Evolutionary conservation across 2,888 invertebrate genomes (phyloP), one percentile per base, ranked within the genome.

Genomic region (Cosmia pyralina): DNA sequence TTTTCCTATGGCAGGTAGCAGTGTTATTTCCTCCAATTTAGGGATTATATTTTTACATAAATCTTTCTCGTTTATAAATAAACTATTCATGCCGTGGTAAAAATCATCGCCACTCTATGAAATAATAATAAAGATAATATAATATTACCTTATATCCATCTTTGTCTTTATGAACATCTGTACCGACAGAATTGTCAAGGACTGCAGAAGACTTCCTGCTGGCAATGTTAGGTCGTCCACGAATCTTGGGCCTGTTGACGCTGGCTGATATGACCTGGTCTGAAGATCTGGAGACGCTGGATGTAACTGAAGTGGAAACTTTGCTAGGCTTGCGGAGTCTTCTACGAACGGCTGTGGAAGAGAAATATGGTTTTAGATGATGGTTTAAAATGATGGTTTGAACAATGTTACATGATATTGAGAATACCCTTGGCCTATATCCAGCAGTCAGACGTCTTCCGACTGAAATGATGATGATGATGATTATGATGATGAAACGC

Each of bases 291-390:
- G 90, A 97, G 94, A 92, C 98, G 96, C 93, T 98, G 97, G 92
- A 97, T 96, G 97, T 94, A 8, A 96, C 95, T 80, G 97, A 96
- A 50, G 97, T 96, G 73, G 96, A 94, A 13, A 96, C 95, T 88
- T 97, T 97, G 65, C 96, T 95, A 19, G 98, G 97, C 87, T 97
- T 97, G 66, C 97, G 96, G 82, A 97, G 94, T 96, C 97, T 96
- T 96, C 97, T 97, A 86, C 97, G 96, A 67, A 97, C 96, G 85
- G 96, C 97, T 97, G 93, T 22, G 90, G 34, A 87, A 52, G 55
- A 71, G 62, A 48, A 69, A 38, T 19, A 50, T 17, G 0, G 13
- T 22, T 44, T 70, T 38, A 55, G 15, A 62, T 10, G 2, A 2
- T 3, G 46, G 8, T 38, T 59, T 59, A 1, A n/a, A 22, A 62